These are phyloP conservation scores for Heterotilapia buettikoferi DNA, from an alignment of 2,113 vertebrate genomes.

Conservation along the genomic window DNA sequence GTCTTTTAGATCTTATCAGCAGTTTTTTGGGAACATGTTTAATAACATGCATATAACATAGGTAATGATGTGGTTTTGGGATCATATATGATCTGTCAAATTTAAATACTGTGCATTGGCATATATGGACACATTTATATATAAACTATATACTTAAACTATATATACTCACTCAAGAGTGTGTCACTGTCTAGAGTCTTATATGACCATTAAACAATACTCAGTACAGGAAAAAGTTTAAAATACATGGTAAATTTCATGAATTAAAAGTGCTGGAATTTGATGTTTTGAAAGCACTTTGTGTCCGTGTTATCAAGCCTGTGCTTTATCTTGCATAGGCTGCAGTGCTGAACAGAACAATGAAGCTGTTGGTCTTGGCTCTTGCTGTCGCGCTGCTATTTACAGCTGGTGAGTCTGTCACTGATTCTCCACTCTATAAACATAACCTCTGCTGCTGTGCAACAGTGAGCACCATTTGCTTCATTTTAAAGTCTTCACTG, in stretches of 20 bases:
- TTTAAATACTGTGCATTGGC: background rate
- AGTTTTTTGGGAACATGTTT: background rate
- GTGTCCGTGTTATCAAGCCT: background rate
- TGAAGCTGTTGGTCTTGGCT: constrained; percentile 62
- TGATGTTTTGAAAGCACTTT: background rate
- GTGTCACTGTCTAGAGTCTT: background rate
- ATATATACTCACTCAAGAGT: background rate
- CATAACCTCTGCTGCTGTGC: background rate
- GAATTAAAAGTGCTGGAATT: background rate
- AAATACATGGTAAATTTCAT: background rate
- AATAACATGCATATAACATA: background rate
- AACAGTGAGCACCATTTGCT: background rate
- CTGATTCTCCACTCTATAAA: constrained; percentile 46
- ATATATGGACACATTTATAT: background rate
- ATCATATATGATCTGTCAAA: background rate
- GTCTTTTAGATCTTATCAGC: background rate
- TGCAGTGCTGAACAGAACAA: constrained; percentile 22
- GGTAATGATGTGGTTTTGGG: background rate
- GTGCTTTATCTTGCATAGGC: background rate
- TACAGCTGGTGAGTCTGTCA: constrained; percentile 63
- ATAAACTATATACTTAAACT: background rate
- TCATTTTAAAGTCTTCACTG: background rate
- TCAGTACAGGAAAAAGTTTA: background rate
- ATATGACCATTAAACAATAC: background rate
- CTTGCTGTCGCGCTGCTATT: constrained; percentile 51